Evolutionary conservation across 2,888 invertebrate genomes (phyloP), one percentile per base, ranked within the genome.

Genomic region (Parelbella ahira): DNA sequence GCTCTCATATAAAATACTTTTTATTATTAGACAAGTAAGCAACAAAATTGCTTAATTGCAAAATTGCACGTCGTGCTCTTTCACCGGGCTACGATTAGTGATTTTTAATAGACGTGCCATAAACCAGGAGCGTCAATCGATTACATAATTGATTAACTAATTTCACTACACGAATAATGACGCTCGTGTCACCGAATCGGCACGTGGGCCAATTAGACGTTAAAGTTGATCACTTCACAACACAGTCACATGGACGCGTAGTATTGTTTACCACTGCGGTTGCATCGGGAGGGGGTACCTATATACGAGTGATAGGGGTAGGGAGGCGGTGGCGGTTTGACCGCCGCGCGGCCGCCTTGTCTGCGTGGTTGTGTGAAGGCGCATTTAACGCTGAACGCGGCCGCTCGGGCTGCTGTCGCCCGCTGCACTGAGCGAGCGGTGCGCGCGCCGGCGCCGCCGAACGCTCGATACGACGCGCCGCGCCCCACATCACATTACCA

Each of bases 401-500:
- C 72, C 72, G 66, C 58, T 64, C 68, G 63, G 68, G 69, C 58
- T 63, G 63, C 60, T 54, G 54, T 59, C 66, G 59, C 57, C 65
- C 65, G 65, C 56, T 67, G 71, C 70, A 79, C 77, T 77, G 70
- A 53, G 63, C 69, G 70, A 72, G 68, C 72, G 15, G 9, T 77
- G 74, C 75, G 70, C 68, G 63, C 69, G 68, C 68, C 60, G 61
- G 58, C 62, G 54, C 56, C 63, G 49, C 45, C n/a, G n/a, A 57
- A 53, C 67, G 62, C 53, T 53, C 53, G 54, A 56, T 55, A 52
- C 68, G 64, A 38, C 29, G 37, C 58, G 58, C 63, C 82, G 78
- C 84, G 78, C 83, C 82, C 81, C 74, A 68, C 66, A 72, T 73
- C 74, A 69, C 66, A 73, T 74, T 74, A 73, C 81, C 84, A 86